Conservation (phyloP, 1,140 invertebrate species). For the Steinernema feltiae region DNA sequence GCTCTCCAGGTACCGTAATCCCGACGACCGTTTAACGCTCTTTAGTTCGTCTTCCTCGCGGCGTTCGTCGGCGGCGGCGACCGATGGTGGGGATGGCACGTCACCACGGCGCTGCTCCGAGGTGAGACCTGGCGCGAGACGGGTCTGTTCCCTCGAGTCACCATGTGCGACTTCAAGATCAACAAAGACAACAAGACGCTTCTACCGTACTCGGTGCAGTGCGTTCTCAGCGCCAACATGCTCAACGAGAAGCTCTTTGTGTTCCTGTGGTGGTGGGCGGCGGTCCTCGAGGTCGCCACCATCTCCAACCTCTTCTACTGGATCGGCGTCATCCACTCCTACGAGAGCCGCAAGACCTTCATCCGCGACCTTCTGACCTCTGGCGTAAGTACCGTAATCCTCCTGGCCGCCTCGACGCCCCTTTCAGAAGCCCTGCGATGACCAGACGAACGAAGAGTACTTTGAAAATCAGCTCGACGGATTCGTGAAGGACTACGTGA, state of each 20-base stretch:
- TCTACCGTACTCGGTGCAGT: constrained; percentile 42
- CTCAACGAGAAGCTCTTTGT: constrained; percentile 52
- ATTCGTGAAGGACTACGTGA: background rate
- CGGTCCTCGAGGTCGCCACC: background rate
- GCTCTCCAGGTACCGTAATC: constrained; percentile 27
- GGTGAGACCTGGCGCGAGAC: constrained; percentile 42
- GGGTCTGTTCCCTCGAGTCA: constrained; percentile 46
- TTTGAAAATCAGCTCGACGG: background rate
- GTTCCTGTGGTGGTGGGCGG: constrained; percentile 41
- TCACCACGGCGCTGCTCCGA: constrained; percentile 18
- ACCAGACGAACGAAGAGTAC: background rate
- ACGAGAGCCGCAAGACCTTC: background rate
- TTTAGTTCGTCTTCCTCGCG: constrained; percentile 28
- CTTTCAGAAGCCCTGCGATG: background rate
- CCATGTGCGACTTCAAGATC: constrained; percentile 49
- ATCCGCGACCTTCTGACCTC: background rate
- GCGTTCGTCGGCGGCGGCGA: constrained; percentile 29
- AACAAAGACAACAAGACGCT: constrained; percentile 24
- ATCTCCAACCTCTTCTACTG: constrained; percentile 1
- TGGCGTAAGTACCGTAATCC: background rate
- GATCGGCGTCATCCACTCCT: background rate
- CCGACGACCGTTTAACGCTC: background rate
- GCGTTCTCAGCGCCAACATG: constrained; percentile 49
- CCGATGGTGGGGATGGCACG: constrained; percentile 31
- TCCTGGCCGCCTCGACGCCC: background rate